Percentiles rank a stretch among this genome's conserved stretches.
phyloP scores from a whole-genome alignment of 2,888 invertebrate genomes.

The Desoria tigrina region DNA sequence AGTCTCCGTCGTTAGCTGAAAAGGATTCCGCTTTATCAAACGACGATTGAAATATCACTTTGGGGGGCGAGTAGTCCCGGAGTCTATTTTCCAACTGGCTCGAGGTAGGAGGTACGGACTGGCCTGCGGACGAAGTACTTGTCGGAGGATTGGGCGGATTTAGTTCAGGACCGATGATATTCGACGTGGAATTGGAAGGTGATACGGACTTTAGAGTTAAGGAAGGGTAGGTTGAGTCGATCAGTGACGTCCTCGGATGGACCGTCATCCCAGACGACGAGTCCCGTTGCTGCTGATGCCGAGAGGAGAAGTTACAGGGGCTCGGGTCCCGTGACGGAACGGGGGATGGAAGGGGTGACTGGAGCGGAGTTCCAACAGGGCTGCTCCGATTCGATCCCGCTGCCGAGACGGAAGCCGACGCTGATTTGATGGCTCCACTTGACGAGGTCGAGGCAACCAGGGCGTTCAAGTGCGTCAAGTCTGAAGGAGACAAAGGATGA shows the following conservation, averaged over 20 bases:
- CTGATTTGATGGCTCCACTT: conserved; percentile 19
- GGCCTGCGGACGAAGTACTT: conserved; percentile 13
- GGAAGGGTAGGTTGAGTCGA: conserved; percentile 9
- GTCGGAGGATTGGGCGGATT: conserved; percentile 26
- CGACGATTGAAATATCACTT: conserved; percentile 33
- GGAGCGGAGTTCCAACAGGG: conserved; percentile 43
- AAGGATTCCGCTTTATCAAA: conserved; percentile 12
- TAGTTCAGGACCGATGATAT: conserved; percentile 3
- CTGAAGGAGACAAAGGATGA: conserved; percentile 55
- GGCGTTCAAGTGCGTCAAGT: conserved; percentile 52
- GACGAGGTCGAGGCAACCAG: conserved; percentile 45
- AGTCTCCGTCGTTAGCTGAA: conserved; percentile 34
- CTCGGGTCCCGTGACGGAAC: conserved; percentile 52
- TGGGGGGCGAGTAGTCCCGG: conserved; percentile 35
- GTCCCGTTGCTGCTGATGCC: conserved; percentile 1
- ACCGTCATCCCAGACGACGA: conserved; percentile 26
- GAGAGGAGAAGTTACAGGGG: conserved; percentile 37
- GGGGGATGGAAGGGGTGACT: conserved; percentile 49
- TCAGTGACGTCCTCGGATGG: background rate
- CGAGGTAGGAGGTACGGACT: conserved; percentile 2
- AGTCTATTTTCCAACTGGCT: conserved; percentile 3
- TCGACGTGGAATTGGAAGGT: conserved; percentile 1
- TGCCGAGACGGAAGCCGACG: conserved; percentile 44
- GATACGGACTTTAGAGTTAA: conserved; percentile 1
- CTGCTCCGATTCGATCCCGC: conserved; percentile 47